Evolutionary conservation across 2,113 vertebrate genomes (phyloP).

Genomic region (Glaucomys volans): DNA sequence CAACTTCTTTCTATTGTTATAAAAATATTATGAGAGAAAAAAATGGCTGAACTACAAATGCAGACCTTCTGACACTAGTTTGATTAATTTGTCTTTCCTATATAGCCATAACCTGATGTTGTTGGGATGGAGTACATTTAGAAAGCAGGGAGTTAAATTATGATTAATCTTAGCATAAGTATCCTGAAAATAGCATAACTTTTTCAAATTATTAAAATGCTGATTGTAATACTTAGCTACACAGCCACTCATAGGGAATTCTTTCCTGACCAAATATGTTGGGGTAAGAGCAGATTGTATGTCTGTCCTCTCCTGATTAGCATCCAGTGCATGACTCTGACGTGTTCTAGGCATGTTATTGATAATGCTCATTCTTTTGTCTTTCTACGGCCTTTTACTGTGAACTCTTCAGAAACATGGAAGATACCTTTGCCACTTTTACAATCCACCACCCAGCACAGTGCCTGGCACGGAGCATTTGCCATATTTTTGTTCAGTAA

Average conservation of each 20-base stretch:
- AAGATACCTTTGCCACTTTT: background rate
- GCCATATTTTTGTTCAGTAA: background rate
- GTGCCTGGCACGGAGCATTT: background rate
- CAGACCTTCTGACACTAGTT: background rate
- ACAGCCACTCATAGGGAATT: background rate
- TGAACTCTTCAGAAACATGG: background rate
- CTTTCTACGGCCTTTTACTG: background rate
- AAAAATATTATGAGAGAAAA: background rate
- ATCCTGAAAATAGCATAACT: background rate
- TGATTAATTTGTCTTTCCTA: slow-evolving; percentile 21
- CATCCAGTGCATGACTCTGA: background rate
- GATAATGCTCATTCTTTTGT: background rate
- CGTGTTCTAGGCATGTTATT: background rate
- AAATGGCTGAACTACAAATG: background rate
- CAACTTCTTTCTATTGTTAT: background rate
- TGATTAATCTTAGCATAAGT: background rate
- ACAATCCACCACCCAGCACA: background rate
- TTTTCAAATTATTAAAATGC: background rate
- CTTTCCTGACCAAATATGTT: background rate
- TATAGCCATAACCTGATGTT: background rate
- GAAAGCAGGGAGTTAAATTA: background rate
- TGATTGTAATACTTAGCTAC: background rate
- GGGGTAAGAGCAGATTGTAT: background rate
- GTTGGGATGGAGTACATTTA: background rate
- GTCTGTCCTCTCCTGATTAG: background rate